These are phyloP conservation scores for Sandelia bainsii DNA, from an alignment of 2,797 vertebrate genomes.

Conservation along the genomic window DNA sequence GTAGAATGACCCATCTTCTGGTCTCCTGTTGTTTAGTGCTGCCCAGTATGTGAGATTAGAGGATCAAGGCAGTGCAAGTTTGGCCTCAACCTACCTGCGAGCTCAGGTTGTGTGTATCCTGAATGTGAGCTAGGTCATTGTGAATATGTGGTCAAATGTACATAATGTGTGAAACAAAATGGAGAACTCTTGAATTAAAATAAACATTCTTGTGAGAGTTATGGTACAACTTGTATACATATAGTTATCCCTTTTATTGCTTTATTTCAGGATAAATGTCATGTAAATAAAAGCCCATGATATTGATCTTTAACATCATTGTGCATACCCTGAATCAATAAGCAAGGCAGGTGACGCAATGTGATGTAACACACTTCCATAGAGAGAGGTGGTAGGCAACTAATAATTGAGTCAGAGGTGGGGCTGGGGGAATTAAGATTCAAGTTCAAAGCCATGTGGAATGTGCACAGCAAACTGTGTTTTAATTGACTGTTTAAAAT, in stretches of 20 bases:
- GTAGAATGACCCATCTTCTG: slow-evolving; percentile 47
- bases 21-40: slow-evolving; percentile 21
- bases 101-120: slow-evolving; percentile 6
- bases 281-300: slow-evolving; percentile 17
- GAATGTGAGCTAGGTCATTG: slow-evolving; percentile 19
- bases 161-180: slow-evolving; percentile 22
- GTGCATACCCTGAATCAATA: slow-evolving; percentile 46
- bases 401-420: slow-evolving; percentile 37
- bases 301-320: slow-evolving; percentile 64
- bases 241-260: slow-evolving; percentile 4
- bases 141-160: slow-evolving; percentile 28
- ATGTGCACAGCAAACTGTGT: slow-evolving; percentile 65
- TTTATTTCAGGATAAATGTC: too few relatives aligned
- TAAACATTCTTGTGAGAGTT: slow-evolving; percentile 25
- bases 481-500: background rate
- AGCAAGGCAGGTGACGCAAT: slow-evolving; percentile 43
- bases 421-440: slow-evolving; percentile 34
- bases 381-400: slow-evolving; percentile 55
- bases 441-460: slow-evolving; percentile 69
- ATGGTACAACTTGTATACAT: slow-evolving; percentile 32
- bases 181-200: slow-evolving; percentile 20
- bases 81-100: slow-evolving; percentile 25
- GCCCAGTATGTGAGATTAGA: slow-evolving; percentile 49
- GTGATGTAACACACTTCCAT: slow-evolving; percentile 58
- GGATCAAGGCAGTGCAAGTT: slow-evolving; percentile 49